Base-by-base conservation (phyloP, 2,888 invertebrate genomes). In the Lasiommata megera region DNA sequence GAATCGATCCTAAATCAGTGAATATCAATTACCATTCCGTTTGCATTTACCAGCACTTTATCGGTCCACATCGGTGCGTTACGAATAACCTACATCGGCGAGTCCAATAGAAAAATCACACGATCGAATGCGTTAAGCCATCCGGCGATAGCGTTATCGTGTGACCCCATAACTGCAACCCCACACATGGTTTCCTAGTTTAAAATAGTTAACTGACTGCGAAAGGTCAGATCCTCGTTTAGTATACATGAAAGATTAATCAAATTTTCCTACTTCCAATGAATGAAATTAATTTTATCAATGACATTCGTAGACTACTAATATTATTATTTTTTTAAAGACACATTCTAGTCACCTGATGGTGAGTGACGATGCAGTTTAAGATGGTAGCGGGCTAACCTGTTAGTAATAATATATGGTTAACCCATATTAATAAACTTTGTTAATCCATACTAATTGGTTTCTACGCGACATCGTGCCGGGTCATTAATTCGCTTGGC, bases 101-200 rank as follows among this genome's bases (percentile, higher is more conserved):
- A 71, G 74, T 62, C 78, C 79, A 80, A 81, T 81, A 79, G 71
- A 83, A 84, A 85, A 87, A 83, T 82, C 81, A 80, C 80, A 81
- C 82, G 80, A 82, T 80, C 72, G 72, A 68, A 68, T 68, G 72
- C 70, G 79, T 75, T 80, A 82, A 81, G 79, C 76, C 76, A 80
- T 82, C 81, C 76, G 68, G 64, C 74, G 82, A 83, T 83, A 82
- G 60, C 53, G 76, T 74, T 81, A 80, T 81, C 80, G 70, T 60
- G 16, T 41, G 61, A 53, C 66, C 66, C 54, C 54, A 58, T 64
- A 61, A 56, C 54, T 29, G 44, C 51, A 54, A 52, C 48, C 37
- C 54, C 54, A 62, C 56, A 60, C 51, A 53, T 60, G 59, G 53
- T 54, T 59, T 50, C 48, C 43, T 29, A 55, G 47, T 58, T 44